Evolutionary conservation across 2,888 invertebrate genomes (phyloP).

Genomic region (Limenitis camilla): DNA sequence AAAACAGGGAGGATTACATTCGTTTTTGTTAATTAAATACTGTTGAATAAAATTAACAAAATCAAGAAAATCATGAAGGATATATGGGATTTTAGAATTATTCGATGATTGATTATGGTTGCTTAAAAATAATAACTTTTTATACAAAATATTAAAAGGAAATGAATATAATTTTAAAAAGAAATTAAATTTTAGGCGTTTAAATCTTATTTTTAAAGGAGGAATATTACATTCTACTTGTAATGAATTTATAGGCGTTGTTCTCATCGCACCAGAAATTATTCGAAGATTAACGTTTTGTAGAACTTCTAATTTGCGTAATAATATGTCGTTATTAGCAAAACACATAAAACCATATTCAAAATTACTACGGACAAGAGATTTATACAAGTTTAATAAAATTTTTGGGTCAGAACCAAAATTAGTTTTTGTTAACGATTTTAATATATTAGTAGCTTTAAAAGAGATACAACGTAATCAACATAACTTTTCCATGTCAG

Average conservation of each 20-base stretch:
- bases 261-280: constrained; percentile 16
- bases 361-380: constrained; percentile 17
- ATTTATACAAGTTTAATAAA: constrained; percentile 12
- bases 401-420: constrained; percentile 15
- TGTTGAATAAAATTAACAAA: not conserved
- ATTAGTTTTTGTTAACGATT: no score
- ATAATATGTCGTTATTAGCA: constrained; percentile 1
- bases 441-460: no score
- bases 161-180: constrained; percentile 9
- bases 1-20: not conserved
- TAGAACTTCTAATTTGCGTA: constrained; percentile 9
- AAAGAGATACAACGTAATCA: no score
- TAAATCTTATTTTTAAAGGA: constrained; percentile 12
- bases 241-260: constrained; percentile 14
- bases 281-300: constrained; percentile 12
- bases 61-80: not conserved
- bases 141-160: not conserved
- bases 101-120: not conserved
- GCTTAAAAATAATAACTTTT: not conserved
- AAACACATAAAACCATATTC: constrained; percentile 18
- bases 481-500: no score
- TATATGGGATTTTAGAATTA: not conserved
- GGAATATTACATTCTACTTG: constrained; percentile 17
- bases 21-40: not conserved
- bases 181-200: constrained; percentile 9